Evolutionary conservation across 2,113 vertebrate species (phyloP).

Genomic region (Amphiprion percula): DNA sequence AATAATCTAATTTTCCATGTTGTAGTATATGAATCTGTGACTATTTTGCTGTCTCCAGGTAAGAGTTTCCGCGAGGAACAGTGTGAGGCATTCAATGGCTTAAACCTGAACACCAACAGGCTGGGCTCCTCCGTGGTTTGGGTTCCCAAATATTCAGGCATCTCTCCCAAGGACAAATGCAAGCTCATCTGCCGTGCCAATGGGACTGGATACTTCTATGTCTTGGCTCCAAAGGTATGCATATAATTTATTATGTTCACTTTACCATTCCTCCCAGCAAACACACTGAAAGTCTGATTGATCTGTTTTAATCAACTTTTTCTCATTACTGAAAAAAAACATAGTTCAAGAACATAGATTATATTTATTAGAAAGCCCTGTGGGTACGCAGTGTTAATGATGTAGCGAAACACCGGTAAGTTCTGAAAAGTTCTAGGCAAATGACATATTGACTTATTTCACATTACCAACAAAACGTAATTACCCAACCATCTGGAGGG

Average conservation of each 20-base stretch:
- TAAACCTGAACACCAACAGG: constrained; percentile 94
- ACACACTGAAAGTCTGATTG: not conserved
- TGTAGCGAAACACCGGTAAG: constrained; percentile 4
- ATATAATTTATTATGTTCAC: not conserved
- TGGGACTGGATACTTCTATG: constrained; percentile 96
- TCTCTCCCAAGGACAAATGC: constrained; percentile 94
- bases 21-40: not conserved
- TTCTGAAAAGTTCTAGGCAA: constrained; percentile 22
- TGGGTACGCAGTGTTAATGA: not conserved
- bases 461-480: constrained; percentile 17
- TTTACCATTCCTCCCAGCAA: not conserved
- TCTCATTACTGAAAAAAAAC: not conserved
- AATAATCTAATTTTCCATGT: not conserved
- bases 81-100: constrained; percentile 94
- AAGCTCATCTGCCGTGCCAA: constrained; percentile 97
- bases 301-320: not conserved
- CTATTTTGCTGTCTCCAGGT: constrained; percentile 66
- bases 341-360: not conserved
- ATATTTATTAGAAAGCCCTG: not conserved
- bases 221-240: constrained; percentile 93
- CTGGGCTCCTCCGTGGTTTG: constrained; percentile 90
- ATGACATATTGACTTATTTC: constrained; percentile 33
- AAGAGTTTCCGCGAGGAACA: constrained; percentile 97
- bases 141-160: constrained; percentile 95
- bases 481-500: constrained; percentile 12